Conservation (phyloP, 2,888 invertebrate species). For the Falcaria lacertinaria region DNA sequence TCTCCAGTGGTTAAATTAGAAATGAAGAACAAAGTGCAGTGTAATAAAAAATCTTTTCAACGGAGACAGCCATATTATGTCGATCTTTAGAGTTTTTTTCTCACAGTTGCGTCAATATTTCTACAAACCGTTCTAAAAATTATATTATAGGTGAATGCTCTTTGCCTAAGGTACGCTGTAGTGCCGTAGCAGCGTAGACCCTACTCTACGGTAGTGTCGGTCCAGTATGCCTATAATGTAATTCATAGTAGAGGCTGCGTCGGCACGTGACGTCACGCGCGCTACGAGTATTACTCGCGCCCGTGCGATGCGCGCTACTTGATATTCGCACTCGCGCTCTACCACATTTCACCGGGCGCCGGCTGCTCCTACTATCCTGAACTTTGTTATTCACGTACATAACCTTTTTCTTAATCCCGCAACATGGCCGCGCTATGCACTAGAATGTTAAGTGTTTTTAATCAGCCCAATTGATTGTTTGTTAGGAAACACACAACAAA, state of each 20-base stretch:
- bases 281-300: conserved; percentile 41
- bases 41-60: no score
- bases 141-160: no score
- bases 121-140: no score
- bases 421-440: conserved; percentile 32
- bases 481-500: not conserved
- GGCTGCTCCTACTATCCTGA: conserved; percentile 56
- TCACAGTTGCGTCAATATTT: no score
- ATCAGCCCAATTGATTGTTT: conserved; percentile 9
- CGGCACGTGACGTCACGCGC: conserved; percentile 59
- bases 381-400: conserved; percentile 59
- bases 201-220: no score
- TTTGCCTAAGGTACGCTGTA: no score
- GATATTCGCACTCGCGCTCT: conserved; percentile 53
- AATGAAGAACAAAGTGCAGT: no score
- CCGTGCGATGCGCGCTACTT: conserved; percentile 44
- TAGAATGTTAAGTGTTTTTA: conserved; percentile 34
- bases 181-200: no score
- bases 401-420: conserved; percentile 32
- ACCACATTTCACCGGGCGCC: conserved; percentile 65
- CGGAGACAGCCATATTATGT: no score
- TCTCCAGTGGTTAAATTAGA: no score
- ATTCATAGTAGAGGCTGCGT: conserved; percentile 44
- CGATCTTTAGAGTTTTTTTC: no score
- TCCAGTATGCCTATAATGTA: conserved; percentile 29